A percentile compares a stretch with the other conserved stretches of the same genome.
phyloP scores from a whole-genome alignment of 2,888 invertebrate species.

The Carterocephalus palaemon region DNA sequence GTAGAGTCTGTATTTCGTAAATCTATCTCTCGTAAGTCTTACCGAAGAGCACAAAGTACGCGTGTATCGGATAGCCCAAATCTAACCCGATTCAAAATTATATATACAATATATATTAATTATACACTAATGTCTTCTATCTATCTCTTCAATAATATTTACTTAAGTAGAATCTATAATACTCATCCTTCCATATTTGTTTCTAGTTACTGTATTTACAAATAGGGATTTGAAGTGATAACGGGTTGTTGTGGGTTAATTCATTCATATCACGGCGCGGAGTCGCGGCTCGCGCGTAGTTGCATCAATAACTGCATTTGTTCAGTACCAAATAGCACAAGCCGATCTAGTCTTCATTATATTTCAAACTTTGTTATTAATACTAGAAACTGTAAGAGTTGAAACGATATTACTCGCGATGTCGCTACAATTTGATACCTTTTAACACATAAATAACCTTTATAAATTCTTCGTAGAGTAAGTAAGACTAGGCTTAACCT shows the following conservation, averaged over 20 bases:
- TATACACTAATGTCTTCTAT: slow-evolving; percentile 71
- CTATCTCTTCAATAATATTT: slow-evolving; percentile 59
- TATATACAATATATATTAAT: slow-evolving; percentile 47
- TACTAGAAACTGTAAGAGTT: slow-evolving; percentile 47
- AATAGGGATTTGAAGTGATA: slow-evolving; percentile 28
- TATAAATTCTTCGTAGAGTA: slow-evolving; percentile 70
- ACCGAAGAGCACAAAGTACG: slow-evolving; percentile 64
- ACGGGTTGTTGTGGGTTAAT: slow-evolving; percentile 27
- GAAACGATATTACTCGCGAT: slow-evolving; percentile 37
- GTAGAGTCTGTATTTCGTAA: slow-evolving; percentile 45
- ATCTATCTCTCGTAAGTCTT: slow-evolving; percentile 44
- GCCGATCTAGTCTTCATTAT: slow-evolving; percentile 61
- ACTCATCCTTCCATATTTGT: slow-evolving; percentile 64
- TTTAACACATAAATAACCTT: slow-evolving; percentile 48
- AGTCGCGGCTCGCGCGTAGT: slow-evolving; percentile 50
- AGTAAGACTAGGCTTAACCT: slow-evolving; percentile 72
- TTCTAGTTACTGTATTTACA: slow-evolving; percentile 34
- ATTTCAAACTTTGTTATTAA: slow-evolving; percentile 53
- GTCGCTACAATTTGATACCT: slow-evolving; percentile 41
- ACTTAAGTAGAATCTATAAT: slow-evolving; percentile 69
- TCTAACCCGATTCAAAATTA: slow-evolving; percentile 50
- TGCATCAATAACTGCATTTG: slow-evolving; percentile 71
- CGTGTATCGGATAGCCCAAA: slow-evolving; percentile 46
- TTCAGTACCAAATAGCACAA: slow-evolving; percentile 72
- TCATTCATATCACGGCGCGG: slow-evolving; percentile 36